Evolutionary conservation across 2,888 invertebrate species (phyloP).

Genomic region (Ectemnius continuus): DNA sequence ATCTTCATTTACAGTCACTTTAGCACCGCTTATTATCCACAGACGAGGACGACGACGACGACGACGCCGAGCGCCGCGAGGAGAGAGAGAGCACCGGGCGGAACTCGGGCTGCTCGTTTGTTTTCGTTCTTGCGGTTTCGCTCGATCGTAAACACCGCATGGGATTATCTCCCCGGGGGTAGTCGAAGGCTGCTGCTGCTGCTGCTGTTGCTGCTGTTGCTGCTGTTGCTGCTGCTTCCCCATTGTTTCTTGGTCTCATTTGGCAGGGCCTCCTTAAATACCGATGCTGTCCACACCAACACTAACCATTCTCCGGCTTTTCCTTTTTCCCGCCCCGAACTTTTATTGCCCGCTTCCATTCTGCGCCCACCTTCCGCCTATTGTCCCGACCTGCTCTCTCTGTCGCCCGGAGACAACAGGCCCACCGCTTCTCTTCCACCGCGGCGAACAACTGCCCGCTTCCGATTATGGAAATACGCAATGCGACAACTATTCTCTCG

Average conservation of each 20-base stretch:
- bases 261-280: conserved; percentile 19
- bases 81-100: conserved; percentile 22
- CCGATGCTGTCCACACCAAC: background rate
- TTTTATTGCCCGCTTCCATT: background rate
- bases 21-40: conserved; percentile 35
- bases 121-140: conserved; percentile 45
- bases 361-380: background rate
- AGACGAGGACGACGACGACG: background rate
- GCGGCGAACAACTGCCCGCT: no score
- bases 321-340: background rate
- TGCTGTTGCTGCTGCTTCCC: no score
- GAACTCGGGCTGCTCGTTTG: conserved; percentile 31
- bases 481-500: no score
- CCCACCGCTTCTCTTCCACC: background rate
- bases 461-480: no score
- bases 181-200: background rate
- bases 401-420: background rate
- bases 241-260: conserved; percentile 33
- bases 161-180: conserved; percentile 45
- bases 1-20: conserved; percentile 35
- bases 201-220: no score
- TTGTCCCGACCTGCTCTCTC: background rate
- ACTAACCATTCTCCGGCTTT: conserved; percentile 18
- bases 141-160: conserved; percentile 42
- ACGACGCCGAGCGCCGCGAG: background rate